phyloP scores from a whole-genome alignment of 2,888 invertebrate genomes.

The Diogma glabrata region DNA sequence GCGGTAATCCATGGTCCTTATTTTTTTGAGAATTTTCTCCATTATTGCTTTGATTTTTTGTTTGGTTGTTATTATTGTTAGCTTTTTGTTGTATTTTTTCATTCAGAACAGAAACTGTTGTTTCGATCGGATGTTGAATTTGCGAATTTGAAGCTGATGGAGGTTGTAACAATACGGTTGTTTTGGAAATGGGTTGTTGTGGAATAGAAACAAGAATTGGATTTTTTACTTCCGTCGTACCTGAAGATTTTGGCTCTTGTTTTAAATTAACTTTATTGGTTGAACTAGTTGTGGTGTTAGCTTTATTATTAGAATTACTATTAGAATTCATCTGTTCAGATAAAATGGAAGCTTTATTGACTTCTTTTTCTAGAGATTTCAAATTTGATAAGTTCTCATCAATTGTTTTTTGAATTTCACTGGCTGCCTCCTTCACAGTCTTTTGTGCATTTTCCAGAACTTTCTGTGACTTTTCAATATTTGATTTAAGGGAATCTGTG shows the following conservation, averaged over 20 bases:
- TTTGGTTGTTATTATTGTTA: no score
- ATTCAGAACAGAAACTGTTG: not conserved
- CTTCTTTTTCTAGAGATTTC: conserved; percentile 30
- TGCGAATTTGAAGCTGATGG: not conserved
- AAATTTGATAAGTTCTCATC: conserved; percentile 31
- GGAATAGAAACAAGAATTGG: not conserved
- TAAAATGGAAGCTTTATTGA: no score
- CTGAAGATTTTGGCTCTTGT: no score
- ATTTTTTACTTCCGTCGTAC: no score
- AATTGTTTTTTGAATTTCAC: conserved; percentile 34
- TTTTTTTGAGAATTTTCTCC: no score
- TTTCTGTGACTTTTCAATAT: conserved; percentile 31
- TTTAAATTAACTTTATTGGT: not conserved
- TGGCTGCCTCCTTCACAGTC: conserved; percentile 30
- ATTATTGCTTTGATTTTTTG: no score
- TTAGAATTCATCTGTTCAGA: no score
- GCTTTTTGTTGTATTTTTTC: no score
- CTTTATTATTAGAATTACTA: not conserved
- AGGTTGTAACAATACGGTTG: not conserved
- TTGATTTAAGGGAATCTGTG: not conserved
- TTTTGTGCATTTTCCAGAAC: conserved; percentile 31
- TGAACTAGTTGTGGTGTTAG: not conserved
- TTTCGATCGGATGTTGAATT: not conserved
- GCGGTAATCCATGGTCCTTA: no score
- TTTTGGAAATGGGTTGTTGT: conserved; percentile 2